Percentiles rank a stretch among this genome's conserved stretches.
Evolutionary conservation across 2,888 invertebrate genomes (phyloP).

Genomic region (Tetramorium bicarinatum): DNA sequence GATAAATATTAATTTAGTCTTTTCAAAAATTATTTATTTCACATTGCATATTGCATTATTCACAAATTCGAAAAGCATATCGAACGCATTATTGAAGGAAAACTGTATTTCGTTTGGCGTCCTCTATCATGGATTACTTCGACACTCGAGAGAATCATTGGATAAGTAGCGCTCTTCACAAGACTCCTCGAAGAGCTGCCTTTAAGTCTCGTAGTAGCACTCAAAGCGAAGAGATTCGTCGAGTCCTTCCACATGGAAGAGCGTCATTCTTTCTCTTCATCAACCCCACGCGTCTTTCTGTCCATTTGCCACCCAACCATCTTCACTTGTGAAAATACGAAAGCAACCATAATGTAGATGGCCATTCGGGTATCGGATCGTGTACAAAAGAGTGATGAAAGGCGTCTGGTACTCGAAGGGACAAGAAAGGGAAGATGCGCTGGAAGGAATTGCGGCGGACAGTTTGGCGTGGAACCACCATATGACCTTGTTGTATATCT

Average conservation of each 20-base stretch:
- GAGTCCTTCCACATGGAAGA: constrained; percentile 60
- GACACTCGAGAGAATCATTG: constrained; percentile 53
- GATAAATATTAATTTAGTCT: not conserved
- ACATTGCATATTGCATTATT: not conserved
- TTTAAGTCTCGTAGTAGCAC: constrained; percentile 66
- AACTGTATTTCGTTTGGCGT: constrained; percentile 25
- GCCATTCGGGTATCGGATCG: constrained; percentile 66
- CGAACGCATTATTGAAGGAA: not conserved
- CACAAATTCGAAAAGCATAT: constrained; percentile 7
- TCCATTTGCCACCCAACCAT: constrained; percentile 39
- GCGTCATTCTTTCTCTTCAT: constrained; percentile 57
- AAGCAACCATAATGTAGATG: constrained; percentile 57
- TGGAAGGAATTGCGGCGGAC: constrained; percentile 55
- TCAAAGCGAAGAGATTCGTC: constrained; percentile 64
- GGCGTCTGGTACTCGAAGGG: constrained; percentile 55
- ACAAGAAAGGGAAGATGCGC: constrained; percentile 41
- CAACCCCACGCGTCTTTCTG: constrained; percentile 42
- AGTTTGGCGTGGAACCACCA: constrained; percentile 65
- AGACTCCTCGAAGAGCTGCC: constrained; percentile 61
- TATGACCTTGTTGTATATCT: constrained; percentile 60
- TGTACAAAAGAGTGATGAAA: constrained; percentile 54
- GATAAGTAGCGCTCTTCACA: constrained; percentile 61
- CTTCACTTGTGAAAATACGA: constrained; percentile 66
- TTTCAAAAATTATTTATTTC: not conserved
- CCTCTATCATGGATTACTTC: constrained; percentile 41